Conservation (phyloP, 1,140 invertebrate species). For the Drosophila kohkoa region DNA sequence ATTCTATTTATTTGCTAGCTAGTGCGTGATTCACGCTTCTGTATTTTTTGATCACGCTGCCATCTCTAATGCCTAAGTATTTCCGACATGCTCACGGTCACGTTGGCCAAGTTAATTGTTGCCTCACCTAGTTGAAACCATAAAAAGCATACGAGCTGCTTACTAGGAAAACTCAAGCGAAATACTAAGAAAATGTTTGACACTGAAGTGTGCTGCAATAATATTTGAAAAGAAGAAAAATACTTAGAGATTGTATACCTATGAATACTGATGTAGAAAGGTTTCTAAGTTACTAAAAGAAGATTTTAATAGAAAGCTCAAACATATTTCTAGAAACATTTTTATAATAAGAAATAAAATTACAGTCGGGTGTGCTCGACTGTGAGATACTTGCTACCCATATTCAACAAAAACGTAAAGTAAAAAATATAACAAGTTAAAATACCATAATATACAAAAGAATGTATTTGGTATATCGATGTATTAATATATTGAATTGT, state of each 20-base stretch:
- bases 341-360: too few species aligned
- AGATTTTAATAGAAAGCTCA: too few species aligned
- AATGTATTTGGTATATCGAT: too few species aligned
- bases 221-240: not conserved
- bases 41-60: slow-evolving; percentile 6
- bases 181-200: not conserved
- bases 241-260: not conserved
- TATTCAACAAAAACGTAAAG: too few species aligned
- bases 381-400: too few species aligned
- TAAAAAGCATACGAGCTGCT: not conserved
- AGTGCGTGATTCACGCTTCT: not conserved
- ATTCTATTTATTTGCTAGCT: not conserved
- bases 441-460: too few species aligned
- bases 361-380: too few species aligned
- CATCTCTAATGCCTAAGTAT: slow-evolving; percentile 13
- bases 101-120: slow-evolving; percentile 25
- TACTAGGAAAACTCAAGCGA: not conserved
- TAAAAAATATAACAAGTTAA: too few species aligned
- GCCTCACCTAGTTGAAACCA: slow-evolving; percentile 21
- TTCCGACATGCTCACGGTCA: slow-evolving; percentile 35
- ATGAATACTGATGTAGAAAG: not conserved
- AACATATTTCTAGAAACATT: too few species aligned
- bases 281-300: too few species aligned
- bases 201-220: not conserved
- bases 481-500: too few species aligned